These are phyloP conservation scores for Echinops telfairi DNA, from an alignment of 2,113 vertebrate genomes.

Conservation along the genomic window DNA sequence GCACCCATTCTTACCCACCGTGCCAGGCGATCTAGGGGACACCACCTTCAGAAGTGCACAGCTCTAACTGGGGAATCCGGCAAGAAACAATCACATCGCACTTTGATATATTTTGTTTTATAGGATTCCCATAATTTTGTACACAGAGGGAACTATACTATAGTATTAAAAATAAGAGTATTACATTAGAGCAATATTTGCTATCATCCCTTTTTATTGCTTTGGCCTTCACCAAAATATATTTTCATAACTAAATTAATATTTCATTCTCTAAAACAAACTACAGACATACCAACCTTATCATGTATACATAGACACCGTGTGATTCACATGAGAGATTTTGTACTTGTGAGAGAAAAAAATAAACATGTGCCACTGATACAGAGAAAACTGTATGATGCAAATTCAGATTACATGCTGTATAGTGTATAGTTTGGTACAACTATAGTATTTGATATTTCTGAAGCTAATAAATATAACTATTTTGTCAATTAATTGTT, in stretches of 20 bases:
- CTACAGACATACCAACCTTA: background rate
- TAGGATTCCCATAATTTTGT: no score
- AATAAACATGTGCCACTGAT: background rate
- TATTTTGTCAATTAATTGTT: background rate
- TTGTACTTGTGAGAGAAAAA: background rate
- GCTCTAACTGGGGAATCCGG: no score
- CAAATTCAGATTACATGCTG: background rate
- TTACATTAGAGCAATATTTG: background rate
- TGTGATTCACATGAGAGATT: background rate
- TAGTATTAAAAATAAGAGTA: background rate
- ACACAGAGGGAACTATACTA: background rate
- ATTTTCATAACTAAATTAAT: background rate
- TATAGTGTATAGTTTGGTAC: background rate
- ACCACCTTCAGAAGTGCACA: no score
- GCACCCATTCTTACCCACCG: no score
- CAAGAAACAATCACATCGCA: no score
- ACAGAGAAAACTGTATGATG: background rate
- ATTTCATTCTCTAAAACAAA: constrained; percentile 39
- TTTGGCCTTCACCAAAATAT: background rate
- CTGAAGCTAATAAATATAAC: background rate
- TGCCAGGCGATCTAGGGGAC: no score
- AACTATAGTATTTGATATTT: background rate
- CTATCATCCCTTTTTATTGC: background rate
- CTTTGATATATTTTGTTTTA: no score
- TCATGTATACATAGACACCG: background rate